Base-by-base conservation (phyloP, 1,140 invertebrate species). In the Heliconius hewitsoni region DNA sequence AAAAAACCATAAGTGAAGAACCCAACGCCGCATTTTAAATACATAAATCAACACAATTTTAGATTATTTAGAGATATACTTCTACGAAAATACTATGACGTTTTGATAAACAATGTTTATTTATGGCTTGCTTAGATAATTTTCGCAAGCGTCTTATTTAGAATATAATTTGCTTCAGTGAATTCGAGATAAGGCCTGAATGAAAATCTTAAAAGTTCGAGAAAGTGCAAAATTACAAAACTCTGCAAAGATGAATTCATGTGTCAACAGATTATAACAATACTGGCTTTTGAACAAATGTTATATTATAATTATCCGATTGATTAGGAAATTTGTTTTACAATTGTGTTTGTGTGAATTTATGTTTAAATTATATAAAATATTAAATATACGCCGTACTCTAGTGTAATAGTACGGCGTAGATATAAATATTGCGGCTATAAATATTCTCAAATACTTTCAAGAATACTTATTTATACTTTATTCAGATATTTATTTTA, bases 201-300 rank as follows among this genome's bases (percentile, higher is more conserved):
- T 73, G 77, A 72, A 84, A 83, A 74, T 73, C 71, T 81, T 72
- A 39, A 76, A 81, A 83, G 78, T 73, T 80, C 82, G 74, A 39
- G 80, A 71, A 74, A 78, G 74, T 81, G 73, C 82, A 85, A 85
- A 85, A 85, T 85, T 85, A 83, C 46, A 80, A 72, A 46, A n/a
- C 46, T 73, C 77, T 57, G 57, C 57, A 74, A 76, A 80, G 78
- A 37, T 37, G 34, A 77, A 81, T 83, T 83, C 71, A 23, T 73
- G 55, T 75, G 73, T 81, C 76, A 78, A 66, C 27, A 42, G 73
- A 74, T 71, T 39, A 81, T 81, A 60, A 72, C 34, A 78, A 75
- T 74, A 60, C 57, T 23, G n/a, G 23, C 23, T 60, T 23, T 60
- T 8, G 9, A 55, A 23, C 3, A 13, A 60, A 60, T 60, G 57